phyloP scores from a whole-genome alignment of 2,888 invertebrate species.

The Sisyra terminalis region DNA sequence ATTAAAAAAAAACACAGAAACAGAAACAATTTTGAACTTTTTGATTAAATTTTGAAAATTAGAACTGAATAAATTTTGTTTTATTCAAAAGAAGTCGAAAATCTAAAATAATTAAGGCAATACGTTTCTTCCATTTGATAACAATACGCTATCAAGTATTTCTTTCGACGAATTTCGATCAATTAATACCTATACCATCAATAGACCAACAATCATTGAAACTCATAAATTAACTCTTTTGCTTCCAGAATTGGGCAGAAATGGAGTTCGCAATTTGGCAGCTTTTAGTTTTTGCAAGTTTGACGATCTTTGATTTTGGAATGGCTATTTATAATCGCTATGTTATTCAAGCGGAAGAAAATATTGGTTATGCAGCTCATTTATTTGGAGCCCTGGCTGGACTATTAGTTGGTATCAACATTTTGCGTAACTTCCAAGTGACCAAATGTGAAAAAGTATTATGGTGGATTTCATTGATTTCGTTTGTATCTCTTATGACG shows the following conservation, averaged over 20 bases:
- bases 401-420: slow-evolving; percentile 41
- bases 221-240: slow-evolving; percentile 5
- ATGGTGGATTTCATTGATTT: neutral
- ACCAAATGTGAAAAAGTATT: neutral
- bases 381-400: slow-evolving; percentile 82
- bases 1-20: too few relatives aligned
- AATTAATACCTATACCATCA: too few relatives aligned
- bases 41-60: too few relatives aligned
- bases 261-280: slow-evolving; percentile 83
- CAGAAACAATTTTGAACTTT: too few relatives aligned
- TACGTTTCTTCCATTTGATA: too few relatives aligned
- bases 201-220: neutral
- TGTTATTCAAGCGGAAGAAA: slow-evolving; percentile 39
- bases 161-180: too few relatives aligned
- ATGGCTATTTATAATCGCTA: slow-evolving; percentile 79
- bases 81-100: too few relatives aligned
- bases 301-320: slow-evolving; percentile 66
- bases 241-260: slow-evolving; percentile 75
- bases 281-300: slow-evolving; percentile 55
- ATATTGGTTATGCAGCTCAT: slow-evolving; percentile 86
- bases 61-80: too few relatives aligned
- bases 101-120: too few relatives aligned
- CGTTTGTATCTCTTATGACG: neutral
- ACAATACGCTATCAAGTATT: too few relatives aligned
- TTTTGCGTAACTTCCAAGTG: neutral